Evolutionary conservation across 2,888 invertebrate genomes (phyloP).

Genomic region (Terebella lapidaria): DNA sequence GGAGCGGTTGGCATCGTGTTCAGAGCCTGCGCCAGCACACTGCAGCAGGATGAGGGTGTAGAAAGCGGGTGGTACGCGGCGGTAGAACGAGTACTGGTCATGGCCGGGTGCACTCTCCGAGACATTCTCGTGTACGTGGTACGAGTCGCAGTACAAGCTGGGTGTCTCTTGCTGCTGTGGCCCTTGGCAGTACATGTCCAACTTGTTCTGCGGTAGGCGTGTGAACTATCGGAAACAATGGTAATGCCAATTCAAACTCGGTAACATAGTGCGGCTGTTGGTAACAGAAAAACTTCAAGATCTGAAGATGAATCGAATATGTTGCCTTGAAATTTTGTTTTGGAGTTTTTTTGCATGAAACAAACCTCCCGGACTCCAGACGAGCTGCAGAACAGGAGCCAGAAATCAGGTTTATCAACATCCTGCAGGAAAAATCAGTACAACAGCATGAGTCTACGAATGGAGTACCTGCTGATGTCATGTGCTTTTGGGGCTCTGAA

Average conservation of each 20-base stretch:
- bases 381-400: slow-evolving; percentile 17
- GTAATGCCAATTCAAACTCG: too few relatives aligned
- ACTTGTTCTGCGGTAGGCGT: slow-evolving; percentile 10
- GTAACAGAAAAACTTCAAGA: too few relatives aligned
- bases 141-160: not conserved
- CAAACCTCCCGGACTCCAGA: slow-evolving; percentile 20
- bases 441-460: too few relatives aligned
- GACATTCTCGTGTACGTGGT: slow-evolving; percentile 5
- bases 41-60: slow-evolving; percentile 17
- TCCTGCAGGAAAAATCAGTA: slow-evolving; percentile 13
- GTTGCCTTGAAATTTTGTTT: too few relatives aligned
- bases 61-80: slow-evolving; percentile 5
- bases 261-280: too few relatives aligned
- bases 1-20: too few relatives aligned
- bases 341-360: too few relatives aligned
- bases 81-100: slow-evolving; percentile 11
- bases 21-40: too few relatives aligned
- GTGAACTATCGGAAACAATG: slow-evolving; percentile 8
- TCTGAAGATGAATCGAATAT: too few relatives aligned
- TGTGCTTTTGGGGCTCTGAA: too few relatives aligned
- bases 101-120: slow-evolving; percentile 8
- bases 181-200: slow-evolving; percentile 10
- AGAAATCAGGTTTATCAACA: slow-evolving; percentile 13
- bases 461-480: too few relatives aligned
- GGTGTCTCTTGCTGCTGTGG: not conserved